Evolutionary conservation across 1,140 invertebrate genomes (phyloP).

Genomic region (Aphelinus atriplicis): DNA sequence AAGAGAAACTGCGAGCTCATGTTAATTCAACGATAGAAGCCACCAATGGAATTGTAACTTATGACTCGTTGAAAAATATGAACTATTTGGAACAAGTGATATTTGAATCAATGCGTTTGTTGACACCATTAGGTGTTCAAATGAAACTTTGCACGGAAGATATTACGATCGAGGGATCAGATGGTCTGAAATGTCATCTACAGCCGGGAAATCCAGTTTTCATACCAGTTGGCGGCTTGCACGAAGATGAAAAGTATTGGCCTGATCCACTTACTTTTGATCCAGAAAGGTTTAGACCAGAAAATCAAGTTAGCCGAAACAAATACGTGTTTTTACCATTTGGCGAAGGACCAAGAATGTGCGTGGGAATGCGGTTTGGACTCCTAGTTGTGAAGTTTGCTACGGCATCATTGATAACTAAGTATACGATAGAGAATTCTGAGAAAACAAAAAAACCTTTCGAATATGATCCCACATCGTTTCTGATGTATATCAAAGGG

Average conservation of each 20-base stretch:
- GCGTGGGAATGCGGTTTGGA: constrained; percentile 67
- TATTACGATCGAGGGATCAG: constrained; percentile 47
- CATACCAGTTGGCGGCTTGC: constrained; percentile 57
- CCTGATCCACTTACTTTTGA: constrained; percentile 72
- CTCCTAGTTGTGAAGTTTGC: constrained; percentile 65
- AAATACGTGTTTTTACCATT: constrained; percentile 69
- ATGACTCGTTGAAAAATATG: constrained; percentile 70
- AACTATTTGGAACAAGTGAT: constrained; percentile 69
- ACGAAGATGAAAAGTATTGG: constrained; percentile 67
- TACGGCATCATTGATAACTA: constrained; percentile 56
- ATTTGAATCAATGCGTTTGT: constrained; percentile 59
- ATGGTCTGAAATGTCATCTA: constrained; percentile 40
- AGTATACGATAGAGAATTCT: constrained; percentile 49
- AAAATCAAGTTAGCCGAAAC: constrained; percentile 51
- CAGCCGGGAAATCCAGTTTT: constrained; percentile 50
- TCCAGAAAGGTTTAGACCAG: constrained; percentile 72
- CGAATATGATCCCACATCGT: constrained; percentile 31
- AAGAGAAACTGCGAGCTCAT: constrained; percentile 63
- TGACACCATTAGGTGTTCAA: constrained; percentile 50
- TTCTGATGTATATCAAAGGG: not conserved
- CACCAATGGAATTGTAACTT: constrained; percentile 67
- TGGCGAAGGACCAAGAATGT: constrained; percentile 69
- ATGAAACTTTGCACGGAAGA: constrained; percentile 52
- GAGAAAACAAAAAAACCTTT: constrained; percentile 46
- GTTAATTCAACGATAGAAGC: constrained; percentile 62